phyloP scores from a whole-genome alignment of 1,140 invertebrate genomes.

The Pogonognathellus flavescens region DNA sequence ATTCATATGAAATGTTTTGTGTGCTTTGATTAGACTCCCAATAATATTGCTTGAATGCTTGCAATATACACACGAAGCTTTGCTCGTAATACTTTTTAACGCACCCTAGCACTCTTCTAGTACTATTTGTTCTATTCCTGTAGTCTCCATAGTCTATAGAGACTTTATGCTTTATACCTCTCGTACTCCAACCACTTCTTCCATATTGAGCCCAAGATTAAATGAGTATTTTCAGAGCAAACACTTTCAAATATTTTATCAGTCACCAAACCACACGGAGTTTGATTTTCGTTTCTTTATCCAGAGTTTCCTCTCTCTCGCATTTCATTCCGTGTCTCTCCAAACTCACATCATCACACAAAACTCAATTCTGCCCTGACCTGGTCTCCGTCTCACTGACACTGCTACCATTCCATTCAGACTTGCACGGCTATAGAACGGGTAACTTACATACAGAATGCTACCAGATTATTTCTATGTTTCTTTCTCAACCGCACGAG shows the following conservation, averaged over 20 bases:
- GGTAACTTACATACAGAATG: too few species aligned
- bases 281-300: slow-evolving; percentile 46
- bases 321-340: slow-evolving; percentile 23
- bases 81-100: slow-evolving; percentile 27
- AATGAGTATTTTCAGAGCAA: slow-evolving; percentile 64
- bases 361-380: slow-evolving; percentile 16
- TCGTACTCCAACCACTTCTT: slow-evolving; percentile 3
- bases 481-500: background rate
- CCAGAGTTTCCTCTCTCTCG: slow-evolving; percentile 10
- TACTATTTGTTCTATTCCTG: background rate
- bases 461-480: background rate
- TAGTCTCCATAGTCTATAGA: background rate
- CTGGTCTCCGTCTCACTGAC: background rate
- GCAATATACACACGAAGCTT: background rate
- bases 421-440: background rate
- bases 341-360: background rate
- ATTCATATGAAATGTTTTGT: slow-evolving; percentile 29
- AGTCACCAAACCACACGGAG: slow-evolving; percentile 54
- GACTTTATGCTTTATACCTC: slow-evolving; percentile 22
- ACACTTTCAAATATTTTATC: slow-evolving; percentile 65
- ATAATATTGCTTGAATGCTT: background rate
- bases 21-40: background rate
- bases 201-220: slow-evolving; percentile 57
- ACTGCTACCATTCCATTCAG: slow-evolving; percentile 14
- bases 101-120: slow-evolving; percentile 9